Evolutionary conservation across 2,797 vertebrate species (phyloP).

Genomic region (Sebastiscus albofasciatus): DNA sequence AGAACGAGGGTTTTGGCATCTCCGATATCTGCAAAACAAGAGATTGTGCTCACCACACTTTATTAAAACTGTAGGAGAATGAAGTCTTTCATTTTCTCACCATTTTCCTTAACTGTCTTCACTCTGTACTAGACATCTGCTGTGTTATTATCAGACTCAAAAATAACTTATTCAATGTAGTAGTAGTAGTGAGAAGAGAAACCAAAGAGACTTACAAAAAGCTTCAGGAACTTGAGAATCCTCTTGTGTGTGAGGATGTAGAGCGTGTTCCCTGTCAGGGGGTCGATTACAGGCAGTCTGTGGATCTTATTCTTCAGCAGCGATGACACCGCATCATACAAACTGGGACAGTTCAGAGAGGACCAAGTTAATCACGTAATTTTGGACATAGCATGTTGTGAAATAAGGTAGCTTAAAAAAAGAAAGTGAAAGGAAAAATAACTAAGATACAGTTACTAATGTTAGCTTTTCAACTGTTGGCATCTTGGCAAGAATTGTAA

Average conservation of each 20-base stretch:
- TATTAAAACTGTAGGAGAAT: not conserved
- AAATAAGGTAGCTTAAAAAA: not conserved
- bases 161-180: not conserved
- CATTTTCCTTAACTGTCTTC: not conserved
- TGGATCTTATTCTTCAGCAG: conserved; percentile 97
- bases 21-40: conserved; percentile 89
- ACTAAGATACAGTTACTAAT: not conserved
- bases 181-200: not conserved
- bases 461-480: not conserved
- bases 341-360: conserved; percentile 74
- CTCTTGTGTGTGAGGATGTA: conserved; percentile 99
- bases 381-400: not conserved
- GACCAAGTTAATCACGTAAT: not conserved
- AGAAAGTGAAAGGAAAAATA: not conserved
- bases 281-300: conserved; percentile 96
- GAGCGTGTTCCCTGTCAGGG: conserved; percentile 94
- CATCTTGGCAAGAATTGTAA: not conserved
- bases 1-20: conserved; percentile 93
- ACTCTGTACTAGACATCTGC: not conserved
- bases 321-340: conserved; percentile 95
- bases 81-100: not conserved
- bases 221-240: conserved; percentile 98
- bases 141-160: not conserved
- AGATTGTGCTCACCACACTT: not conserved
- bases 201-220: conserved; percentile 89